Evolutionary conservation across 2,888 invertebrate species (phyloP).

Genomic region (Candidula unifasciata): DNA sequence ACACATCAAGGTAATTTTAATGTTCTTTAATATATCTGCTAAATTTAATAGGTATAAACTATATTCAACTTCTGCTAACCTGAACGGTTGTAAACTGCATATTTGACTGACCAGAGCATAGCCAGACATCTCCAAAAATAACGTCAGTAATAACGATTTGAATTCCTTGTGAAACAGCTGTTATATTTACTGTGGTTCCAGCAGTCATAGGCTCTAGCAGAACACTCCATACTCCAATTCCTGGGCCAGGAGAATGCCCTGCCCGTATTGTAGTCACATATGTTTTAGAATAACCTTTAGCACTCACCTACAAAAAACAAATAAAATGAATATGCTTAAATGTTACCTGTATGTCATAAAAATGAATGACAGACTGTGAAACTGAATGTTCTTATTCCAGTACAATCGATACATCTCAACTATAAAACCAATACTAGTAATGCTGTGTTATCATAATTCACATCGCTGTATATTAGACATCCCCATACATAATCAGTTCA

Average conservation of each 20-base stretch:
- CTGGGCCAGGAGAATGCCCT: conserved; percentile 21
- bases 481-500: no score
- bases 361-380: no score
- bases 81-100: conserved; percentile 65
- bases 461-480: no score
- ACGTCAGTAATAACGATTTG: conserved; percentile 65
- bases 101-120: conserved; percentile 76
- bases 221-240: conserved; percentile 60
- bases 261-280: conserved; percentile 20
- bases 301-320: neutral
- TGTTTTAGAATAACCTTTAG: no score
- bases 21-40: no score
- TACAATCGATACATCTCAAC: no score
- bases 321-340: neutral
- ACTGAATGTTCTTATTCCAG: no score
- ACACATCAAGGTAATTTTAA: no score
- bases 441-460: no score
- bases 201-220: conserved; percentile 54
- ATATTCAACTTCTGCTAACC: conserved; percentile 51
- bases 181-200: conserved; percentile 63
- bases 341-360: neutral
- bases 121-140: conserved; percentile 76
- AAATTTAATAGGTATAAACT: no score
- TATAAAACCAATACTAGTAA: no score
- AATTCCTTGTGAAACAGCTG: conserved; percentile 58